Percentiles rank a stretch among this genome's conserved stretches.
Conservation (phyloP, 2,888 invertebrate species). For the Boloria euphrosyne region DNA sequence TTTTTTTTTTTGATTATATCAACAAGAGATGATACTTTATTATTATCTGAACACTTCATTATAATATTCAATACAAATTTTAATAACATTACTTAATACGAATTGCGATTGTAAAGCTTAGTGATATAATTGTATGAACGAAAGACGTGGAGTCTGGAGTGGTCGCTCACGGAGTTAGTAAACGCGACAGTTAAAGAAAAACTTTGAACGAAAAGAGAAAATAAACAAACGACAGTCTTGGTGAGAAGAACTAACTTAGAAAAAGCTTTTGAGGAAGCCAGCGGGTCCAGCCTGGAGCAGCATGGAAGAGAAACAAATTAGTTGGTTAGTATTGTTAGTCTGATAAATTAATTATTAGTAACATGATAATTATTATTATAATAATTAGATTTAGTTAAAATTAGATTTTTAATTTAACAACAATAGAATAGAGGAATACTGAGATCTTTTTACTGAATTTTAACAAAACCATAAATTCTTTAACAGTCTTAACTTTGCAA, state of each 20-base stretch:
- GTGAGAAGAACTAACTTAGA: constrained; percentile 86
- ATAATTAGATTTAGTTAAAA: too few species aligned
- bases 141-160: constrained; percentile 64
- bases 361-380: too few species aligned
- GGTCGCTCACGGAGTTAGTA: constrained; percentile 62
- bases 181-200: constrained; percentile 67
- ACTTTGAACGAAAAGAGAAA: constrained; percentile 63
- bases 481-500: too few species aligned
- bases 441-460: too few species aligned
- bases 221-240: constrained; percentile 79
- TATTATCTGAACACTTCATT: constrained; percentile 78
- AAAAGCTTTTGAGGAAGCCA: constrained; percentile 97
- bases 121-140: constrained; percentile 53
- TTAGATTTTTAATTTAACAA: too few species aligned
- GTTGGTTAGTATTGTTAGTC: constrained; percentile 40
- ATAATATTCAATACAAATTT: constrained; percentile 67
- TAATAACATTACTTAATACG: constrained; percentile 63
- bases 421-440: too few species aligned
- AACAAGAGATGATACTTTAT: constrained; percentile 62
- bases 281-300: constrained; percentile 91
- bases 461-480: too few species aligned
- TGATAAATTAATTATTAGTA: neutral
- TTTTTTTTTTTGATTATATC: constrained; percentile 48
- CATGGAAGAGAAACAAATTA: constrained; percentile 54
- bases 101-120: constrained; percentile 69